Evolutionary conservation across 2,888 invertebrate genomes (phyloP), one percentile per base, ranked within the genome.

Genomic region (Drosophila pseudotakahashii): DNA sequence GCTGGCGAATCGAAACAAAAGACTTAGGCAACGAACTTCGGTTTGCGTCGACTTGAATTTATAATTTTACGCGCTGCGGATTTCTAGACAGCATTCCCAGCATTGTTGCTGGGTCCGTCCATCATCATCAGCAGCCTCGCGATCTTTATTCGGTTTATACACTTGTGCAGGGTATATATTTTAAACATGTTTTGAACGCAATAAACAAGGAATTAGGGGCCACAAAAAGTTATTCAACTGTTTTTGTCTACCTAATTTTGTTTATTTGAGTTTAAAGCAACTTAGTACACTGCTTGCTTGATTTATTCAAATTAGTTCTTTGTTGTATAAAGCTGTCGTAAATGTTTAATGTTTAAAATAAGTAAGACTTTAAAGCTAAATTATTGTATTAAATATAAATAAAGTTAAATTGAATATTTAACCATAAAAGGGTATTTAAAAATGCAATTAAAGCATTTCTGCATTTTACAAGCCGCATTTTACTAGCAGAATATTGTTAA

Each of bases 11-110:
- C 32, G 58, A 76, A 75, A 82, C 85, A 77, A 85, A 89, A 88
- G 89, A 87, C 88, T 85, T 83, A 76, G 73, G 79, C 74, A 78
- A 85, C 83, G 74, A 88, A 88, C 85, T 73, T 75, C 59, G 52
- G 42, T 36, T 61, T 69, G 62, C 47, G 47, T 75, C 61, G 52
- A 42, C 39, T 55, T 69, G 62, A 60, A 75, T 78, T 78, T 77
- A 86, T 85, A 70, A 82, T 72, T 85, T 80, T 79, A 74, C 73
- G 85, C 64, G 70, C 72, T 76, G 77, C 67, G 59, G 76, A 88
- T 82, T 80, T 80, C 78, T 76, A 75, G 80, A 75, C 76, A 67
- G 66, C 47, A 82, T 85, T 85, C 84, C 76, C 88, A 85, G 74
- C 84, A 88, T 85, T 85, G 86, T 77, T 62, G 70, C 42, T 63